Conservation (phyloP, 2,113 vertebrate genomes). For the Chloropsis hardwickii region DNA sequence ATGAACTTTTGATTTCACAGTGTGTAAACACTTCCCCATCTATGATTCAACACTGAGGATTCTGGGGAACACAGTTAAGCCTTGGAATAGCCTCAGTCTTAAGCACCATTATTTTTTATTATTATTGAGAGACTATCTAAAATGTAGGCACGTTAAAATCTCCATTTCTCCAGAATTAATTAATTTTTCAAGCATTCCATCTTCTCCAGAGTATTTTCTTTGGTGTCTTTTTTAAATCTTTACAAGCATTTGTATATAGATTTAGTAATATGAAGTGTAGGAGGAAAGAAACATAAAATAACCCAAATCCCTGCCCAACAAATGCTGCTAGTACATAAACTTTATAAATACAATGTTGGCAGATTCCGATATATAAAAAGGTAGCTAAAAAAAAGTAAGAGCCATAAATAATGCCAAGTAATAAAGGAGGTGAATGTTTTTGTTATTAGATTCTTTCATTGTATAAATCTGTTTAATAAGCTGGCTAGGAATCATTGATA, state of each 20-base stretch:
- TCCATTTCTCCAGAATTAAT: neutral
- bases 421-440: constrained; percentile 83
- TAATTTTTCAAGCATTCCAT: neutral
- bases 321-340: constrained; percentile 70
- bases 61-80: neutral
- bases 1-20: neutral
- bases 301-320: constrained; percentile 51
- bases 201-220: neutral
- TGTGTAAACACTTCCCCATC: neutral
- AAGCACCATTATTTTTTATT: neutral
- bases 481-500: constrained; percentile 79
- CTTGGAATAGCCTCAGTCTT: neutral
- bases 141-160: neutral
- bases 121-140: neutral
- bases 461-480: constrained; percentile 86
- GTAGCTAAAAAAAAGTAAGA: constrained; percentile 73
- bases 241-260: constrained; percentile 11
- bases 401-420: constrained; percentile 82
- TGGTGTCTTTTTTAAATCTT: neutral
- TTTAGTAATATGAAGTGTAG: neutral
- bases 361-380: constrained; percentile 75
- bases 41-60: neutral
- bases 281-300: constrained; percentile 23
- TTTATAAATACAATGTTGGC: constrained; percentile 74
- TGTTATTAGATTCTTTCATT: constrained; percentile 85